Conservation (phyloP, 2,113 vertebrate genomes). For the Lonchura striata region DNA sequence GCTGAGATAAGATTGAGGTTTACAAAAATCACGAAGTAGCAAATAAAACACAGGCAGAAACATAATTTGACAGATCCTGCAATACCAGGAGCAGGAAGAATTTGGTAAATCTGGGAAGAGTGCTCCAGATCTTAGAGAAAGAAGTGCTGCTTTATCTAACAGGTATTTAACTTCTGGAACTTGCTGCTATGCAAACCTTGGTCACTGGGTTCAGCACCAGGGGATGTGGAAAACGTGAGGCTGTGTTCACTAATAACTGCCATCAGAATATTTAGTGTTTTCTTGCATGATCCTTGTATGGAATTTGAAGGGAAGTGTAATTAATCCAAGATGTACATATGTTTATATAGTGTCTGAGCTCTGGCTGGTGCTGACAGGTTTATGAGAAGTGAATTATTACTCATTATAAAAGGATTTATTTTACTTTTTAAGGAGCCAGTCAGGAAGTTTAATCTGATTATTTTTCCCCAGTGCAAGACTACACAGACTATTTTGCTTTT, state of each 20-base stretch:
- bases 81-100: background rate
- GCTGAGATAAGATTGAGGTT: background rate
- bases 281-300: background rate
- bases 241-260: background rate
- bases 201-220: background rate
- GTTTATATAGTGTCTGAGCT: conserved; percentile 37
- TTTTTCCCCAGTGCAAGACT: conserved; percentile 13
- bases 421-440: conserved; percentile 25
- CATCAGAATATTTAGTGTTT: background rate
- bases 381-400: conserved; percentile 51
- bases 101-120: background rate
- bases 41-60: background rate
- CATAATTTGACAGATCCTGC: background rate
- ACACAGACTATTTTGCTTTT: background rate
- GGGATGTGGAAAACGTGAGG: background rate
- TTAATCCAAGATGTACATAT: conserved; percentile 29
- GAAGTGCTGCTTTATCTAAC: background rate
- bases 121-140: background rate
- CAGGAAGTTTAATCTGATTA: conserved; percentile 14
- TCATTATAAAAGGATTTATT: conserved; percentile 32
- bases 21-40: background rate
- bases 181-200: background rate
- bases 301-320: conserved; percentile 13
- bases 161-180: background rate
- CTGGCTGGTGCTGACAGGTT: conserved; percentile 44